A percentile compares a stretch with the other conserved stretches of the same genome.
These are phyloP conservation scores for Apostichopus japonicus DNA, from an alignment of 35 echinoderm and acorn worm species.

Conservation along the genomic window DNA sequence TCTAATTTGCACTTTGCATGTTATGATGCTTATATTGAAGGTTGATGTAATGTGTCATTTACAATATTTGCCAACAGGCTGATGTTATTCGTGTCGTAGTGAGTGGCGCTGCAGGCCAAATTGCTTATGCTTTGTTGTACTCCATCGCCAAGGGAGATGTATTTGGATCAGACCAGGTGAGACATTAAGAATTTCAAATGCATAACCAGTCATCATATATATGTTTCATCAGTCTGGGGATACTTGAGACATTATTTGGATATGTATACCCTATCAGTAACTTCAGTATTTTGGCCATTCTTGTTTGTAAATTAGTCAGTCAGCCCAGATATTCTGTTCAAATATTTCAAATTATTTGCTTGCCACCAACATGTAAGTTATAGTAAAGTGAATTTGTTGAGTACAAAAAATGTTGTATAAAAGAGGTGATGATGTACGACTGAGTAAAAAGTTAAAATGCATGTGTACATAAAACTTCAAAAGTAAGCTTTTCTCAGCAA, in stretches of 20 bases:
- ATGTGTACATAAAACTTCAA: too few species aligned
- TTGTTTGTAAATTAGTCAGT: background rate
- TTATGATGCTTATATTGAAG: too few species aligned
- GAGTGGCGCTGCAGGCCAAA: conserved; percentile 99
- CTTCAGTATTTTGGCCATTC: background rate
- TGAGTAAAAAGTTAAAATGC: too few species aligned
- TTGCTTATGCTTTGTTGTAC: conserved; percentile 95
- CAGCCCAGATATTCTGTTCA: too few species aligned
- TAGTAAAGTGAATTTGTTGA: too few species aligned
- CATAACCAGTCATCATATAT: background rate
- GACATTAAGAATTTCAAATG: background rate
- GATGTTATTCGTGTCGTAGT: conserved; percentile 81
- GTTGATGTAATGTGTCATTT: too few species aligned
- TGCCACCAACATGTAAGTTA: too few species aligned
- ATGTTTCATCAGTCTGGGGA: background rate
- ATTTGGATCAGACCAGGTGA: conserved; percentile 89
- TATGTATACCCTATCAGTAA: background rate
- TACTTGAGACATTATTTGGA: background rate
- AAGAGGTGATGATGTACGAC: too few species aligned
- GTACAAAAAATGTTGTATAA: too few species aligned
- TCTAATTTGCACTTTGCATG: too few species aligned
- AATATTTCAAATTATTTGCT: too few species aligned
- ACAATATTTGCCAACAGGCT: conserved; percentile 49
- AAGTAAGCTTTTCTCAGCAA: too few species aligned
- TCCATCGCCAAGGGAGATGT: conserved; percentile 98